These are phyloP conservation scores for Rhagonycha fulva DNA, from an alignment of 2,888 invertebrate genomes.

Conservation along the genomic window DNA sequence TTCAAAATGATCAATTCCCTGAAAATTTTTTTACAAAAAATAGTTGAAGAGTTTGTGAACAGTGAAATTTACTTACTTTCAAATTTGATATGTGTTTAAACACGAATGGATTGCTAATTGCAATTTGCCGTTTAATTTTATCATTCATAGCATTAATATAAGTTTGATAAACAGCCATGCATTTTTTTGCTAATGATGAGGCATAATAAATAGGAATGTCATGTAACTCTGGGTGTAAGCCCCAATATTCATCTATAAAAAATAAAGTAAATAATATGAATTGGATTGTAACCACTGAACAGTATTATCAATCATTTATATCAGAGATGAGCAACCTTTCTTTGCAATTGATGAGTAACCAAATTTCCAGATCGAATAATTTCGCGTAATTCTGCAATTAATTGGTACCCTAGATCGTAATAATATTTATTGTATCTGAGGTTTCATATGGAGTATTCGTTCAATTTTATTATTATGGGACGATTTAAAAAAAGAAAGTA, in stretches of 20 bases:
- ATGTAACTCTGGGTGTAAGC: constrained; percentile 93
- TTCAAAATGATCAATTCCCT: constrained; percentile 99
- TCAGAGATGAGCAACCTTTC: too few relatives aligned
- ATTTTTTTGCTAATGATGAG: constrained; percentile 97
- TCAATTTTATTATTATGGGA: too few relatives aligned
- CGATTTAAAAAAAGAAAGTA: too few relatives aligned
- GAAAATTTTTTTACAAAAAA: constrained; percentile 32
- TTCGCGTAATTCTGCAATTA: too few relatives aligned
- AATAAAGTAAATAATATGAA: neutral
- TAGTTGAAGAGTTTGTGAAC: neutral
- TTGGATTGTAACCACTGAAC: too few relatives aligned
- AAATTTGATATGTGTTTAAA: constrained; percentile 96
- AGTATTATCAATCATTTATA: too few relatives aligned
- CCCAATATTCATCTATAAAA: constrained; percentile 94
- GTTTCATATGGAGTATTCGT: too few relatives aligned
- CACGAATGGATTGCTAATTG: constrained; percentile 97
- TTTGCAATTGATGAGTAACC: too few relatives aligned
- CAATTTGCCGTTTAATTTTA: constrained; percentile 92
- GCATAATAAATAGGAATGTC: constrained; percentile 99
- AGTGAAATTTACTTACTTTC: constrained; percentile 63
- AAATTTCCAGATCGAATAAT: too few relatives aligned
- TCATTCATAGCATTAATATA: constrained; percentile 99
- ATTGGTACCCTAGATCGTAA: too few relatives aligned
- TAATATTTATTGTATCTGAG: too few relatives aligned
- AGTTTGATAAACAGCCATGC: constrained; percentile 99